Base-by-base conservation (phyloP, 2,888 invertebrate genomes). In the Archaeoteleia sp. region DNA sequence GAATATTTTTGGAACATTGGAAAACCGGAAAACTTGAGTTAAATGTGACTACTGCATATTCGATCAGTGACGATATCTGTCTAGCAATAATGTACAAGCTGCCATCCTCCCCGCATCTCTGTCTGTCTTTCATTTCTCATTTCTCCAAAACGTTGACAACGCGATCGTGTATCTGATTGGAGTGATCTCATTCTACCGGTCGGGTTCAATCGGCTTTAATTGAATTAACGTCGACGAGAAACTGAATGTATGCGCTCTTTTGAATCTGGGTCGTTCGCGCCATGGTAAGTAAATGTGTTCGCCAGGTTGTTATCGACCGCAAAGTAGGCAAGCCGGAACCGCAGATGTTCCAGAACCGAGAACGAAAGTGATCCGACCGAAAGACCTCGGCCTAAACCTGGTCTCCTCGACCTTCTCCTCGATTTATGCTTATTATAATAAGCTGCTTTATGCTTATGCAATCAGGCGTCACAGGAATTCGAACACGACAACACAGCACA, bases 311-410 rank as follows among this genome's bases (percentile, higher is more conserved):
- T 60, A 60, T 60, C 72, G 74, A 76, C 75, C 72, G 67, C 74
- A 66, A 76, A 76, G 72, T 77, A 48, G 67, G 67, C 68, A 20
- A 63, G 35, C 45, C 74, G 63, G 46, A 54, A 65, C 29, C 71
- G 76, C 78, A 75, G 74, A 73, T 73, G 77, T 78, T 76, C 75
- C 77, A 79, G 78, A 80, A 80, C 74, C 67, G 77, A 78, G 71
- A 80, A 76, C 68, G 80, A 80, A 80, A 80, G 80, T 80, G 79
- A 78, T 75, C 55, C 63, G 57, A 43, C 62, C 13, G 48, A 48
- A 43, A 54, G 43, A 34, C 62, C 62, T 9, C 13, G 57, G 57
- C 49, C 57, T 51, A 32, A 30, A 35, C 46, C 32, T 34, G 37
- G 6, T 29, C 39, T 13, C 51, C 51, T 49, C 65, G 57, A 65